Conservation (phyloP, 1,140 invertebrate genomes). For the Brachionus asplanchnoidis region DNA sequence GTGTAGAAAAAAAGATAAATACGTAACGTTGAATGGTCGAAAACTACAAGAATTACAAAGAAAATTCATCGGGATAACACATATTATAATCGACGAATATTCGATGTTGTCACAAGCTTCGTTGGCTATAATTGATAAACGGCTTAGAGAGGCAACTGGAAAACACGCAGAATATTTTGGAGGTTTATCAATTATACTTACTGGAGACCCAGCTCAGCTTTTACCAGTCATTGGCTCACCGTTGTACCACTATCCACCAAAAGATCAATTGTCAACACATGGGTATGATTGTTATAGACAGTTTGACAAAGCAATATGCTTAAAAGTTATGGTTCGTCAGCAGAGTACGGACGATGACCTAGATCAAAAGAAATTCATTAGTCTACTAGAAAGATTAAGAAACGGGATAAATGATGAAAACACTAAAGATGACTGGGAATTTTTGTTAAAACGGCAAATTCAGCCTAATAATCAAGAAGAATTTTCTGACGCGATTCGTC, state of each 20-base stretch:
- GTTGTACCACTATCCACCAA: background rate
- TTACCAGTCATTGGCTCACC: background rate
- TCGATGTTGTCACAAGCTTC: too few relatives aligned
- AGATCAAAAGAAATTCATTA: background rate
- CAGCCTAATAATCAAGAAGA: too few relatives aligned
- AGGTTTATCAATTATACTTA: background rate
- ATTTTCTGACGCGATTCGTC: too few relatives aligned
- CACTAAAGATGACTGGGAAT: background rate
- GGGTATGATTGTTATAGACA: background rate
- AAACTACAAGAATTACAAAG: too few relatives aligned
- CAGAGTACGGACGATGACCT: background rate
- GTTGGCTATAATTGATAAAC: too few relatives aligned
- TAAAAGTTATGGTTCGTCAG: background rate
- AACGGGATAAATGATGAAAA: conserved; percentile 13
- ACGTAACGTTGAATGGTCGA: too few relatives aligned
- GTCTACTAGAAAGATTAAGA: background rate
- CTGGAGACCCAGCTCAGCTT: background rate
- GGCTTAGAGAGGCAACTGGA: too few relatives aligned
- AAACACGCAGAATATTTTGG: too few relatives aligned
- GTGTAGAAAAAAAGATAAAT: too few relatives aligned
- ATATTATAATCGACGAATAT: too few relatives aligned
- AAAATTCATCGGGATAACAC: too few relatives aligned
- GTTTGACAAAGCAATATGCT: background rate
- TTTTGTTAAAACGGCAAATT: too few relatives aligned
- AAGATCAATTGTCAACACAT: background rate